Percentiles rank a stretch among this genome's conserved stretches.
phyloP scores from a whole-genome alignment of 2,797 vertebrate species.

The Coregonus sp. region DNA sequence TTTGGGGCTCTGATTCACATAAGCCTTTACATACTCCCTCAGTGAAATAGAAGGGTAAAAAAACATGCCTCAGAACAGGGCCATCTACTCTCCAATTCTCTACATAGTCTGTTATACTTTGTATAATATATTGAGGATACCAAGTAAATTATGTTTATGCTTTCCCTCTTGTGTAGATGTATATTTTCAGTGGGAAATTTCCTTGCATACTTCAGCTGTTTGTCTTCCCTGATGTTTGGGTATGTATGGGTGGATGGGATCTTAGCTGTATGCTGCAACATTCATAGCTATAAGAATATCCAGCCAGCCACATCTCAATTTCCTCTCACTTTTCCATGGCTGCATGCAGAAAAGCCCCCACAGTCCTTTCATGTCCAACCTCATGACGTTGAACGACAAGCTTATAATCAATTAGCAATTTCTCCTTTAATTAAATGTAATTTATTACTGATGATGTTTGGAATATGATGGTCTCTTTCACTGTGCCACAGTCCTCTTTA shows the following conservation, averaged over 20 bases:
- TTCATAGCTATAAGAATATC: background rate
- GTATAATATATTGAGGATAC: background rate
- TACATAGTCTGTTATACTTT: background rate
- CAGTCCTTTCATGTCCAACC: constrained; percentile 44
- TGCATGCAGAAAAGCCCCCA: background rate
- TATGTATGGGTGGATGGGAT: background rate
- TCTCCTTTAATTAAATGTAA: constrained; percentile 71
- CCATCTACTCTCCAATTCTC: background rate
- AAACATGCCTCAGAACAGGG: constrained; percentile 5
- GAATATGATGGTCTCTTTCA: constrained; percentile 59
- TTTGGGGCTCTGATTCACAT: constrained; percentile 40
- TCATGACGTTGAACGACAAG: constrained; percentile 64
- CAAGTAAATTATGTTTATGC: background rate
- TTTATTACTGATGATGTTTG: constrained; percentile 60
- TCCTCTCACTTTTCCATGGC: background rate
- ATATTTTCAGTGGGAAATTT: background rate
- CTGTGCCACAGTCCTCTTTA: constrained; percentile 35
- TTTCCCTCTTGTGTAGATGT: background rate
- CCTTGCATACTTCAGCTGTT: background rate
- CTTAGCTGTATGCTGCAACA: background rate
- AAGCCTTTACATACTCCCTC: constrained; percentile 31
- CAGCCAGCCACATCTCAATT: background rate
- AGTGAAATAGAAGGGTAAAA: constrained; percentile 7
- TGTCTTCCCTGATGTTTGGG: background rate
- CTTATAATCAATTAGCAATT: constrained; percentile 81